Evolutionary conservation across 2,113 vertebrate species (phyloP), one percentile per base, ranked within the genome.

Genomic region (Hyperopisus bebe): DNA sequence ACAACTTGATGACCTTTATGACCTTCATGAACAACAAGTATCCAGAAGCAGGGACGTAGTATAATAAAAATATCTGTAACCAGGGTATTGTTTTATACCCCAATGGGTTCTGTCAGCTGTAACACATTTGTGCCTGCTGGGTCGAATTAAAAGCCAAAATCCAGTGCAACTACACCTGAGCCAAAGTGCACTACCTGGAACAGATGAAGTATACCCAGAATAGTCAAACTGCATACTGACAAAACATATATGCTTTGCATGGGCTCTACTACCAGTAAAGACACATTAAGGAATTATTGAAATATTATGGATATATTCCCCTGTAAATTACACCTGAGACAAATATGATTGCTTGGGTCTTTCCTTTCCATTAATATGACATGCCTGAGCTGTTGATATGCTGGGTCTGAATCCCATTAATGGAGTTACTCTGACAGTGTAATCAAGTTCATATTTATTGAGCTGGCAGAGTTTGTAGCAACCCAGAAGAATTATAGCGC

Each of bases 341-440:
- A 91, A 89, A 94, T 94, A 94, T 89, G 95, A 93, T 91, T 0
- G 77, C 90, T 94, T 91, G 90, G 90, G 88, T 95, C 94, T 74
- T 94, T 92, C 90, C 90, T 93, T 92, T 95, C 94, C 94, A 92
- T 96, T 95, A 96, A 96, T 95, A 94, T 94, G 95, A 94, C 92
- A 94, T 90, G 66, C 88, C 90, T 91, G 89, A 44, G 90, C 95
- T 95, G 93, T 96, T 96, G 96, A 95, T 96, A 96, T 94, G 90
- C 89, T 87, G 92, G 93, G 94, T 94, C 92, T 35, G 86, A 95
- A 96, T 95, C 93, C 94, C 94, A 94, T 96, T 96, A 96, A 96
- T 94, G 91, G 92, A 92, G 91, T 93, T 94, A 92, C 55, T 88
- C 90, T 95, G 94, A 92, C 95, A 96, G 95, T 96, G 94, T 94